A percentile compares a stretch with the other conserved stretches of the same genome.
phyloP scores from a whole-genome alignment of 2,113 vertebrate genomes.

The Mastomys coucha region DNA sequence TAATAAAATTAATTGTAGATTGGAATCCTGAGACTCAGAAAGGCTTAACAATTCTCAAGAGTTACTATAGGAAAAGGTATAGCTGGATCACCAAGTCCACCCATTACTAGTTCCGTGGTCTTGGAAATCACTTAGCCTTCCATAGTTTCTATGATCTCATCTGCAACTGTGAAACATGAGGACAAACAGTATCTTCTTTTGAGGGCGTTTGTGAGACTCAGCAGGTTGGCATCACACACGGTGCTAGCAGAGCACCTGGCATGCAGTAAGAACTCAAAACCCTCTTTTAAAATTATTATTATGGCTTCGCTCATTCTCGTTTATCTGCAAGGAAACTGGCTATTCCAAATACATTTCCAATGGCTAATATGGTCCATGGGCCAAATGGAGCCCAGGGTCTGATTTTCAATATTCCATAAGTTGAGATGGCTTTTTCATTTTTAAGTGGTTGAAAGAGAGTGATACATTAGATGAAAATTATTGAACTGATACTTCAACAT shows the following conservation, averaged over 20 bases:
- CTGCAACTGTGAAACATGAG: not conserved
- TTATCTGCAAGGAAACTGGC: not conserved
- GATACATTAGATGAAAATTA: constrained; percentile 3
- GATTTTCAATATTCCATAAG: not conserved
- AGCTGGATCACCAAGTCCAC: not conserved
- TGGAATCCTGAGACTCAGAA: not conserved
- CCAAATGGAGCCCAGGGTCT: not conserved
- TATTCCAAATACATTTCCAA: not conserved
- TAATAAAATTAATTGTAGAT: not conserved
- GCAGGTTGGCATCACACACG: not conserved
- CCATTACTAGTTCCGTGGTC: not conserved
- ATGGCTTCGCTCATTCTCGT: not conserved
- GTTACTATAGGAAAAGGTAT: not conserved
- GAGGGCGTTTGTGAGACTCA: not conserved
- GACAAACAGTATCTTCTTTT: not conserved
- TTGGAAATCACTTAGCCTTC: not conserved
- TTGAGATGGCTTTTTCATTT: constrained; percentile 23
- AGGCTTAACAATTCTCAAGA: not conserved
- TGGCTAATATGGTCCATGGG: not conserved
- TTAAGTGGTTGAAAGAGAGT: constrained; percentile 36
- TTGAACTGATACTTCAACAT: not conserved
- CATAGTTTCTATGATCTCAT: not conserved
- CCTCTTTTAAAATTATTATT: not conserved
- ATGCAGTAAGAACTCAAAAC: not conserved
- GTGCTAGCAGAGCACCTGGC: not conserved